Conservation (phyloP, 2,797 vertebrate species). For the Stomatorhinus walkeri region DNA sequence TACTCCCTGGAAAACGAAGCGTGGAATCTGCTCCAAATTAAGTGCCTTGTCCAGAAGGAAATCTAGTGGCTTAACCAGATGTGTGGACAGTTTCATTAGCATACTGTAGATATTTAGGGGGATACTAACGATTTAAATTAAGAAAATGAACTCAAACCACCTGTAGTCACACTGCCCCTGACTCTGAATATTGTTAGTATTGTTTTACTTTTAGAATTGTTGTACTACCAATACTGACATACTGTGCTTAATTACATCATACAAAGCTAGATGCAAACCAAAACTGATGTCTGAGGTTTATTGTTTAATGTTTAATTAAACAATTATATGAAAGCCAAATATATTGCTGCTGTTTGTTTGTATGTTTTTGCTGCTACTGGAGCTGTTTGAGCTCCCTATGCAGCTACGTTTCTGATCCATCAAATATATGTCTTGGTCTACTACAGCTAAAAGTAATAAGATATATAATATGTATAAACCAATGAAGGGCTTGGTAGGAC, state of each 20-base stretch:
- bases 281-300: not conserved
- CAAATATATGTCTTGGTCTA: not conserved
- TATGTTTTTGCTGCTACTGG: not conserved
- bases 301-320: not conserved
- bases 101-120: not conserved
- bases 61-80: not conserved
- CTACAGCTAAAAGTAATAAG: not conserved
- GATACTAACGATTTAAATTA: not conserved
- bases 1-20: not conserved
- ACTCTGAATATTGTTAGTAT: not conserved
- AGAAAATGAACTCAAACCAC: not conserved
- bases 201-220: not conserved
- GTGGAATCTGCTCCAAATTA: constrained; percentile 5
- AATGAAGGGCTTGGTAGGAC: not conserved
- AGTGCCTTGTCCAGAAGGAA: not conserved
- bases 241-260: not conserved
- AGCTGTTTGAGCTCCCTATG: not conserved
- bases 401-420: not conserved
- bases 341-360: not conserved
- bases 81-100: not conserved
- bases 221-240: not conserved
- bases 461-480: not conserved
- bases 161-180: not conserved
- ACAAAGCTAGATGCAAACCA: not conserved
- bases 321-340: not conserved